phyloP scores from a whole-genome alignment of 2,797 vertebrate genomes.

The Danio tinwini region DNA sequence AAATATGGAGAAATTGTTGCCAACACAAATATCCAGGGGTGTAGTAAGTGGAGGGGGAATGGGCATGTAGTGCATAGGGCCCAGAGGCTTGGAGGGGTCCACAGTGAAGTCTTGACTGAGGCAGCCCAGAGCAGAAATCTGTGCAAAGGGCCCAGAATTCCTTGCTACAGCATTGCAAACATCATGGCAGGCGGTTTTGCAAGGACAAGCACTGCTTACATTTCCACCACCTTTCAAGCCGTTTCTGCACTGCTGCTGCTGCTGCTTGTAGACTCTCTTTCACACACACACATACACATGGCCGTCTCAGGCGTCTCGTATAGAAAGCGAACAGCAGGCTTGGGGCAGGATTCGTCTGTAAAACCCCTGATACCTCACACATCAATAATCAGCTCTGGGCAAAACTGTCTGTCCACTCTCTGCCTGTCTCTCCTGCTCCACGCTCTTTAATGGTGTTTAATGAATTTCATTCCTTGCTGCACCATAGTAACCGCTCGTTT shows the following conservation, averaged over 20 bases:
- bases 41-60: too few species aligned
- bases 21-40: conserved; percentile 1
- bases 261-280: not conserved
- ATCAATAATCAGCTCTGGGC: conserved; percentile 46
- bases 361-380: conserved; percentile 42
- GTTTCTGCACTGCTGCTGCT: conserved; percentile 8
- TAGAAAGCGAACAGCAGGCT: conserved; percentile 38
- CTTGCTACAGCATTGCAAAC: too few species aligned
- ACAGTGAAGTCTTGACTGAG: too few species aligned
- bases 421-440: conserved; percentile 61
- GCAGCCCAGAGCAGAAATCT: too few species aligned
- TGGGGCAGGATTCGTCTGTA: conserved; percentile 16
- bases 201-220: conserved; percentile 5
- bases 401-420: conserved; percentile 29
- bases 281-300: not conserved
- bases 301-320: conserved; percentile 21
- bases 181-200: not conserved
- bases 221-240: not conserved
- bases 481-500: conserved; percentile 70
- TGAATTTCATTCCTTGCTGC: conserved; percentile 69
- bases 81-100: too few species aligned
- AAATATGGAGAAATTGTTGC: conserved; percentile 14
- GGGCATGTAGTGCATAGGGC: too few species aligned
- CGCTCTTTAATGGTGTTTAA: conserved; percentile 64
- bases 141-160: too few species aligned